Base-by-base conservation (phyloP, 2,888 invertebrate genomes). In the Plusia festucae region DNA sequence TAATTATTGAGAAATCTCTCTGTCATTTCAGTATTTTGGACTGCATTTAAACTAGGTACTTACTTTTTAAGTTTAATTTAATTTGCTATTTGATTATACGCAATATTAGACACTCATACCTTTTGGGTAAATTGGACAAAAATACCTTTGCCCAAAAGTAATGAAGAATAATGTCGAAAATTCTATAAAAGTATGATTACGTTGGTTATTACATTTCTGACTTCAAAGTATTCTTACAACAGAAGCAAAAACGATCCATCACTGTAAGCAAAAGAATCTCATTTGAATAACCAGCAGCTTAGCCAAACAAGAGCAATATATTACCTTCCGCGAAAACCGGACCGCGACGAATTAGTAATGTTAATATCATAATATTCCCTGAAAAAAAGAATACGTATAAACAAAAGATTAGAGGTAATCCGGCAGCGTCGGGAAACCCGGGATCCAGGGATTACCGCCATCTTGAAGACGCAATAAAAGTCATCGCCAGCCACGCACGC, bases 391-490 rank as follows among this genome's bases (percentile, higher is more conserved):
- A 84, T 81, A 82, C 83, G 82, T 86, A 90, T 89, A 92, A 88
- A 91, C 91, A 91, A 89, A 89, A 86, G 90, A 88, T 91, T 91
- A 91, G 72, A 85, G 79, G 62, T 88, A 90, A 91, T 87, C 90
- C 90, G 72, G 74, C 80, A 72, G 75, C 79, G 82, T 78, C 78
- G 82, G 72, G 76, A 66, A 77, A 63, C 70, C 67, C 73, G 73
- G 79, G 87, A 89, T 84, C 86, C 76, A 46, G 44, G 87, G 91
- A 89, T 92, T 91, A 91, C 89, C 74, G 78, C 76, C 88, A 82
- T 89, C 92, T 93, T 86, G 88, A 88, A 89, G 84, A 76, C 82
- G 92, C 87, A 90, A 93, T 93, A 93, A 93, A 92, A 93, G 93
- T 81, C 92, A 83, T 78, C 76, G 72, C 64, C 62, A 68, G 70